These are phyloP conservation scores for Neolamprologus sp. DNA, from an alignment of 2,113 vertebrate genomes.

Conservation along the genomic window DNA sequence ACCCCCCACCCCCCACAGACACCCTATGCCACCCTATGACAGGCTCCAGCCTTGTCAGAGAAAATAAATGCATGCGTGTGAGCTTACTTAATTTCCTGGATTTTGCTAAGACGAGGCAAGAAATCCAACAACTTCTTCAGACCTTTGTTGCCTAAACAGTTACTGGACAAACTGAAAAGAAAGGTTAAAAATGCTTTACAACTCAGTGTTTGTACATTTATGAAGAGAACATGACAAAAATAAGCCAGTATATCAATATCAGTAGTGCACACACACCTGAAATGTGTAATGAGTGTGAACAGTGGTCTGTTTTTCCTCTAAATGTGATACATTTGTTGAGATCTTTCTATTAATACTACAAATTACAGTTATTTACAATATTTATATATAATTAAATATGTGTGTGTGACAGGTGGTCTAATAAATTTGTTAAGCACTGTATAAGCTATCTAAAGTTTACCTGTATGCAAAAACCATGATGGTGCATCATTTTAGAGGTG, in stretches of 20 bases:
- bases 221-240: not conserved
- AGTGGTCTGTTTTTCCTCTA: not conserved
- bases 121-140: conserved; percentile 58
- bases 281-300: not conserved
- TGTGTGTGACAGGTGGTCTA: not conserved
- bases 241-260: rapidly evolving
- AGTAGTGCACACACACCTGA: not conserved
- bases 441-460: rapidly evolving
- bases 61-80: not conserved
- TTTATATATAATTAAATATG: not conserved
- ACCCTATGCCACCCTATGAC: not conserved
- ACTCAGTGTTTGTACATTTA: not conserved
- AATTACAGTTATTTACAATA: not conserved
- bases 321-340: not conserved
- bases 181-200: not conserved
- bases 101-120: conserved; percentile 56
- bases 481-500: not conserved
- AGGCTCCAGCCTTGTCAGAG: not conserved
- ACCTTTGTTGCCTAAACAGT: conserved; percentile 72
- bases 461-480: not conserved
- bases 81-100: conserved; percentile 77
- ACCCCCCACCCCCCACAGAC: not conserved
- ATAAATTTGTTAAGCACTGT: not conserved
- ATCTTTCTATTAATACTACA: not conserved
- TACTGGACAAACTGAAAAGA: conserved; percentile 74